Evolutionary conservation across 2,797 vertebrate species (phyloP).

Genomic region (Sardinella longiceps): DNA sequence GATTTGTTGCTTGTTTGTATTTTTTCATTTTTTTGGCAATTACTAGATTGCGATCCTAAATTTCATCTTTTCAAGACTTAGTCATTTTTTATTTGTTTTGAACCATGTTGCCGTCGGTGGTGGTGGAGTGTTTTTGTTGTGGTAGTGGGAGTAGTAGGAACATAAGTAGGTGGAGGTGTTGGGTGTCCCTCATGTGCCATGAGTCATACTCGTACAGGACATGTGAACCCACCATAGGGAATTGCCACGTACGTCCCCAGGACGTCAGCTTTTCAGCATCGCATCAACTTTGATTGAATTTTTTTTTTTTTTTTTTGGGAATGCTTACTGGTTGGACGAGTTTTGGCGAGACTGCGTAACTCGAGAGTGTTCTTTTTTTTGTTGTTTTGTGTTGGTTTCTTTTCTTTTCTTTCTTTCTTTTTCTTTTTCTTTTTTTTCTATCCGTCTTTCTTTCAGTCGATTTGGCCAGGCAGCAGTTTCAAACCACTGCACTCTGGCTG

Average conservation of each 20-base stretch:
- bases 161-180: neutral
- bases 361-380: neutral
- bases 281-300: neutral
- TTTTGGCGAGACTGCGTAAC: neutral
- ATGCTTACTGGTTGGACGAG: neutral
- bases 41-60: too few species aligned
- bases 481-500: constrained; percentile 1
- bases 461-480: neutral
- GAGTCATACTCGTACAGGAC: neutral
- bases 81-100: too few species aligned
- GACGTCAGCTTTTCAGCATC: constrained; percentile 6
- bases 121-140: neutral
- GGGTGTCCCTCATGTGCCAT: neutral
- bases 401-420: neutral
- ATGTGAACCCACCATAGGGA: neutral
- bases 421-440: neutral
- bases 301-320: neutral
- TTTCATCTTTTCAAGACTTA: too few species aligned
- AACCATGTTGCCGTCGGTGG: too few species aligned
- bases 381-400: neutral
- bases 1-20: too few species aligned
- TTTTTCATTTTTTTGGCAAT: too few species aligned
- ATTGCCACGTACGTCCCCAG: neutral
- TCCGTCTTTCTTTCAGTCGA: neutral
- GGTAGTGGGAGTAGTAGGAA: neutral